Evolutionary conservation across 2,113 vertebrate genomes (phyloP), one percentile per base, ranked within the genome.

Genomic region (Halcyon senegalensis): DNA sequence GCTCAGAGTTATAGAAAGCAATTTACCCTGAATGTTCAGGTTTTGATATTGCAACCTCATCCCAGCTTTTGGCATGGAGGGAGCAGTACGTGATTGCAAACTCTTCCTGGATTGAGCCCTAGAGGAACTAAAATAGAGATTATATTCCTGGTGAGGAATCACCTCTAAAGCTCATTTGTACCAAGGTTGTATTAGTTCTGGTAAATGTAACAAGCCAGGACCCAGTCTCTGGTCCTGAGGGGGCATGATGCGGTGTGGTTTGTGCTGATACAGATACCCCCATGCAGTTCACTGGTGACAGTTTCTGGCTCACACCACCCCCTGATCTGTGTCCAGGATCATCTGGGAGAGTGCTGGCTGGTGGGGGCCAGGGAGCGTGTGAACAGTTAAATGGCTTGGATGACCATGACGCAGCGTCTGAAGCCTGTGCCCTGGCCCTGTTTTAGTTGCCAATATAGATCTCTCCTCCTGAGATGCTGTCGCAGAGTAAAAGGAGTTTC

Each of bases 331-430:
- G 50, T 53, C 83, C 88, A 70, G 85, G 63, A 56, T 60, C 3
- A 7, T 51, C 74, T 84, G 82, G 46, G 85, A 96, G n/a, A 64
- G 30, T 8, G 30, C 74, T 78, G 94, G 66, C 60, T 84, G 37
- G 19, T 1, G 1, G 0, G 0, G 35, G 33, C 70, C 44, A 35
- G 67, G 43, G 37, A 93, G 35, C 2, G 0, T 27, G n/a, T 75
- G 62, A 70, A 6, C 44, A 43, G 67, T 69, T 80, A 59, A 70
- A 51, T 1, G 5, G 18, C 85, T 93, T 72, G 85, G 58, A 73
- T 93, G 35, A 43, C 58, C 18, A 9, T 41, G 48, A 35, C 8
- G 12, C 13, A 16, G 66, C 7, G 48, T 41, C 66, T 93, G 85
- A 43, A 87, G 74, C 39, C 43, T 62, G 48, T 0, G 0, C 51